Percentiles rank a stretch among this genome's conserved stretches.
Conservation (phyloP, 37 sponge, comb jelly and placozoan genomes). For the Haliclona indistincta region DNA sequence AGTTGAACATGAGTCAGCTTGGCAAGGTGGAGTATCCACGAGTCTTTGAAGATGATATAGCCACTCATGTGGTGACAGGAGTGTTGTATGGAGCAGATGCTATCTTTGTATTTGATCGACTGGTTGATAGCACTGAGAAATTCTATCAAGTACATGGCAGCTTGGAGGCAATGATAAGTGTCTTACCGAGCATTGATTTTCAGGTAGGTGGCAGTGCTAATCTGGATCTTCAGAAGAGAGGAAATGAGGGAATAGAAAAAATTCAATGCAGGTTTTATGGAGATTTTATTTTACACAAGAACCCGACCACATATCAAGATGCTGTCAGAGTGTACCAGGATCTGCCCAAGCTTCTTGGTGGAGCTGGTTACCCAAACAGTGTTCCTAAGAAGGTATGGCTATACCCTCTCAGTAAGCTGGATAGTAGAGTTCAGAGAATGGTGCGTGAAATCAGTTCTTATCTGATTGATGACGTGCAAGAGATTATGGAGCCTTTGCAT, state of each 20-base stretch:
- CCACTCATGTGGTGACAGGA: conserved; percentile 48
- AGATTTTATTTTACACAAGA: conserved; percentile 8
- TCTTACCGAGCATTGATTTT: background rate
- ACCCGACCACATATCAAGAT: conserved; percentile 39
- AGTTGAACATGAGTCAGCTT: conserved; percentile 29
- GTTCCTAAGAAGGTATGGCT: conserved; percentile 39
- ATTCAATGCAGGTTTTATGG: conserved; percentile 41
- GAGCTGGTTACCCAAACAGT: too few species aligned
- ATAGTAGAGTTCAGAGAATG: conserved; percentile 5
- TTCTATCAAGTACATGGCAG: background rate
- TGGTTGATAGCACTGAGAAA: conserved; percentile 8
- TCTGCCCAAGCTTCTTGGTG: background rate
- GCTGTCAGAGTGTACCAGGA: conserved; percentile 19
- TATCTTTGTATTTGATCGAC: conserved; percentile 43
- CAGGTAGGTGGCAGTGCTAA: background rate
- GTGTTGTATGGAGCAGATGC: conserved; percentile 50
- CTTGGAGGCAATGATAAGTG: conserved; percentile 17
- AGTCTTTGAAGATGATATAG: conserved; percentile 8
- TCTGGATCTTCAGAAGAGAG: background rate
- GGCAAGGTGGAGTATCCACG: conserved; percentile 18
- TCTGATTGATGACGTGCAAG: conserved; percentile 17
- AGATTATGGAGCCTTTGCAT: conserved; percentile 12
- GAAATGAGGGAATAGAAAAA: conserved; percentile 1
- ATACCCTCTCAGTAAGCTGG: conserved; percentile 27
- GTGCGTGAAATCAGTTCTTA: conserved; percentile 14